Evolutionary conservation across 1,140 invertebrate species (phyloP), one percentile per base, ranked within the genome.

Genomic region (Dufourea novaeangliae): DNA sequence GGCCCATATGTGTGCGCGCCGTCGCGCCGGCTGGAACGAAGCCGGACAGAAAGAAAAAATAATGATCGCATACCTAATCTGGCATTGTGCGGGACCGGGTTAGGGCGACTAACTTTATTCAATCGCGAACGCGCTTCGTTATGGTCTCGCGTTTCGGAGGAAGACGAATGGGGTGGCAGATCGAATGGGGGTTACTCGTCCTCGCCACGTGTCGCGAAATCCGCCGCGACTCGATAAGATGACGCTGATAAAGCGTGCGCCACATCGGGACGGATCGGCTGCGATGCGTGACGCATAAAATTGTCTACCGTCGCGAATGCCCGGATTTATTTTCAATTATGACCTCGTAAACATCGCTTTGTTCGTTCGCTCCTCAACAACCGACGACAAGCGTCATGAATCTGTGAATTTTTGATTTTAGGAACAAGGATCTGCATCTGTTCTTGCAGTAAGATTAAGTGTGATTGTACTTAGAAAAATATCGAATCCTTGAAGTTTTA

Each of bases 1-100:
- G 63, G 74, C 87, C n/a, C 88, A 89, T 89, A 89, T 88, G 88
- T 86, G n/a, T n/a, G n/a, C n/a, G n/a, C n/a, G n/a, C n/a, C n/a
- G n/a, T 80, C 71, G 64, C 54, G 74, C 68, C 69, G 67, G 69
- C 79, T 89, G 90, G 87, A 87, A 83, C 82, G 85, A 88, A 88
- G 88, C 88, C 88, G 89, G 84, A 73, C 83, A 80, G 87, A 81
- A 86, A 87, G 84, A 27, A 66, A 56, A 88, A 89, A 86, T 86
- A 88, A 87, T 83, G 80, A 87, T 87, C 82, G 85, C 76, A 62
- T 86, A 80, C 77, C 87, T 90, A 90, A 90, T 90, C 89, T 88
- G 80, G 78, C 81, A 88, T 87, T 88, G 83, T 86, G 72, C 79
- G 83, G n/a, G n/a, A 84, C 5, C 62, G 82, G 72, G 77, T 83